phyloP scores from a whole-genome alignment of 2,888 invertebrate genomes.

The Myathropa florea region DNA sequence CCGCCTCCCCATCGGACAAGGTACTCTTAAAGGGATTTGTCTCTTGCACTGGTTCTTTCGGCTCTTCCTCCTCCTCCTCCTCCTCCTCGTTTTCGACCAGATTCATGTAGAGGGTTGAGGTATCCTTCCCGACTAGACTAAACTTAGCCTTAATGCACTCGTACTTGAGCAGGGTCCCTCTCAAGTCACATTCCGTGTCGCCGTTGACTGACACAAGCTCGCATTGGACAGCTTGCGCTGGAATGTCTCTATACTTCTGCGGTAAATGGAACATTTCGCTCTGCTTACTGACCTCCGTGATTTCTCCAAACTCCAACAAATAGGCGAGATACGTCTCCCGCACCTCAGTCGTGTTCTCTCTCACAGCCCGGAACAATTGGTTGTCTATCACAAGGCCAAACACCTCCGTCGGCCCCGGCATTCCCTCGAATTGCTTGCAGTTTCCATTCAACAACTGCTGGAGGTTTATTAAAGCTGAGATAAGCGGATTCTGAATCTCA shows the following conservation, averaged over 20 bases:
- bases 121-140: conserved; percentile 49
- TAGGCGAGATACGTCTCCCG: conserved; percentile 46
- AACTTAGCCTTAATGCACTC: conserved; percentile 58
- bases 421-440: conserved; percentile 33
- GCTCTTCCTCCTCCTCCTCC: neutral
- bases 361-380: conserved; percentile 54
- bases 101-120: conserved; percentile 53
- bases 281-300: conserved; percentile 32
- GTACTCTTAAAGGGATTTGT: conserved; percentile 40
- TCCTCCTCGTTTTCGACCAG: conserved; percentile 23
- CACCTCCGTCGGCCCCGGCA: conserved; percentile 41
- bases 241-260: conserved; percentile 48
- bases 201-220: conserved; percentile 57
- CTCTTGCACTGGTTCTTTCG: neutral
- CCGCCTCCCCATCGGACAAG: neutral
- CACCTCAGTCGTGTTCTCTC: conserved; percentile 42
- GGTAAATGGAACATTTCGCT: conserved; percentile 63
- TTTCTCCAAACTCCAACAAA: conserved; percentile 59
- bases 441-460: conserved; percentile 49
- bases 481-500: conserved; percentile 51
- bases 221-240: conserved; percentile 61
- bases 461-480: conserved; percentile 41
- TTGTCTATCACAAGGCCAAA: conserved; percentile 55
- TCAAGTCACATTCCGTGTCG: conserved; percentile 17
- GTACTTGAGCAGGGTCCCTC: conserved; percentile 21